Evolutionary conservation across 2,888 invertebrate species (phyloP).

Genomic region (Chymomyza caudatula): DNA sequence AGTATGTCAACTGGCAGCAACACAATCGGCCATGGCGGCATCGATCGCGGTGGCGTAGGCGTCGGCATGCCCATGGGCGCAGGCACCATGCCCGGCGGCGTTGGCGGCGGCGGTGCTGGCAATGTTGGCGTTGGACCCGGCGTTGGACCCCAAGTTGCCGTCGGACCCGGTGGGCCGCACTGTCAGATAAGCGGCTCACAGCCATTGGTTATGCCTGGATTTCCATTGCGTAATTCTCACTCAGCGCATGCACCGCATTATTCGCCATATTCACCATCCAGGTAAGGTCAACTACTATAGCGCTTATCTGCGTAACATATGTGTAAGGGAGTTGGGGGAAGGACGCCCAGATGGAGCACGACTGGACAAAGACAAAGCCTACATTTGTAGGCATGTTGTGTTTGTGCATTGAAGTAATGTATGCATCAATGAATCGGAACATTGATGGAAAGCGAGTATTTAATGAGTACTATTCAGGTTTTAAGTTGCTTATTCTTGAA

Average conservation of each 20-base stretch:
- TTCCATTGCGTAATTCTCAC: slow-evolving; percentile 85
- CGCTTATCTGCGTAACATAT: not conserved
- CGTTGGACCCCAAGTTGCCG: slow-evolving; percentile 48
- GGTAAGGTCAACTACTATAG: slow-evolving; percentile 75
- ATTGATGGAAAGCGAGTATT: no score
- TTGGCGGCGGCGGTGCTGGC: slow-evolving; percentile 51
- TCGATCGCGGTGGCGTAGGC: slow-evolving; percentile 71
- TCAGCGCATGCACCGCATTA: slow-evolving; percentile 86
- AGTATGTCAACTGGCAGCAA: slow-evolving; percentile 82
- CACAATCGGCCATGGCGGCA: slow-evolving; percentile 78
- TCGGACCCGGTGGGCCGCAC: slow-evolving; percentile 66
- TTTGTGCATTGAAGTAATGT: no score
- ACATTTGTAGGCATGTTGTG: not conserved
- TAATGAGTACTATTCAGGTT: no score
- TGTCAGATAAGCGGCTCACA: slow-evolving; percentile 84
- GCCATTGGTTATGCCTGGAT: slow-evolving; percentile 92
- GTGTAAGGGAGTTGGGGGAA: no score
- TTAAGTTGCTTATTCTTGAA: no score
- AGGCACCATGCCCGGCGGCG: slow-evolving; percentile 67
- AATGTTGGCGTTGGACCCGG: slow-evolving; percentile 58
- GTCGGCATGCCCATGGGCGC: slow-evolving; percentile 63
- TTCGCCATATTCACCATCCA: slow-evolving; percentile 93
- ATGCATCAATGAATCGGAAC: no score
- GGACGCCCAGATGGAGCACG: not conserved
- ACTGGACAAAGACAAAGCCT: not conserved